Evolutionary conservation across 2,888 invertebrate genomes (phyloP), one percentile per base, ranked within the genome.

Genomic region (Hypena proboscidalis): DNA sequence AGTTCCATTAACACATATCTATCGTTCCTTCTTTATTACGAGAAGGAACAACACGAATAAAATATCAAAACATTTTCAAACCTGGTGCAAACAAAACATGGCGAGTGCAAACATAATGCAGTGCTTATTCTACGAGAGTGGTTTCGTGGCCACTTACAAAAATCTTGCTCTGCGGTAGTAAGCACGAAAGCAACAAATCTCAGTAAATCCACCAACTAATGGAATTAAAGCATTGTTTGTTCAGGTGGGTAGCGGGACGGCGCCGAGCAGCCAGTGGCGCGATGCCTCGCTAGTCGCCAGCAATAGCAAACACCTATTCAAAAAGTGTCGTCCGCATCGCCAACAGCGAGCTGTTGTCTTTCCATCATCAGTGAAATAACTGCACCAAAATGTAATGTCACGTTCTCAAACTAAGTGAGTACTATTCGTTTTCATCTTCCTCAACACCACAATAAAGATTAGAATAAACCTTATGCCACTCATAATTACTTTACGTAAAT

Each of bases 171-270:
- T 11, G 47, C 22, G 48, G 50, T 42, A 52, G 49, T 51, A 51
- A 57, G 48, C 53, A 52, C 26, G 33, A 35, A 34, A 23, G 30
- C 41, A 40, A 58, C 48, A 56, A 67, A 67, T 65, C 65, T 63
- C 48, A 47, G 54, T 47, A 56, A 68, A 67, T 58, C 60, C 55
- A 45, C 58, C 70, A 70, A 48, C 60, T 70, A 69, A 70, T 63
- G 59, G 70, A 67, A 70, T 69, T 67, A 81, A 77, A 79, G 73
- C 68, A 72, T 72, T 83, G 74, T 83, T 80, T 77, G 74, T 46
- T 60, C 59, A 70, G 67, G 57, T 70, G 67, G 57, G 58, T 68
- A 63, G 67, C 62, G 59, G 66, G 57, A 58, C 49, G 55, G 7
- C 25, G 58, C 42, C 54, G 22, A 27, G 14, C 21, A 8, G n/a